Evolutionary conservation across 2,888 invertebrate genomes (phyloP).

Genomic region (Amphiduros pacificus): DNA sequence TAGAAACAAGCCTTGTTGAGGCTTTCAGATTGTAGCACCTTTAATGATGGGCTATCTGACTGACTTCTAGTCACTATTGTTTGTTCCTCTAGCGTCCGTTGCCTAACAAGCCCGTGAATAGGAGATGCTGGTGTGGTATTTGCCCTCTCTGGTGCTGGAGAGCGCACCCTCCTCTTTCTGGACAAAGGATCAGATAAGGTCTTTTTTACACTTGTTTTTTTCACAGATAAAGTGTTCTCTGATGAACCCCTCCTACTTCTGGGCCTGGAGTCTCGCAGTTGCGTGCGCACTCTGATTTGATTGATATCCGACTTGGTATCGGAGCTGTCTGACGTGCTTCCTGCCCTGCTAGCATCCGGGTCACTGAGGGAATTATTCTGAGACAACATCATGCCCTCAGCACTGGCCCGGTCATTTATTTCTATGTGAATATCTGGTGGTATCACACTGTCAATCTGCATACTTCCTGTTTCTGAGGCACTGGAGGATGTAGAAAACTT

Average conservation of each 20-base stretch:
- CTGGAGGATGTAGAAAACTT: too few species aligned
- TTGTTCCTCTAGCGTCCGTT: neutral
- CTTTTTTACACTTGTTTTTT: neutral
- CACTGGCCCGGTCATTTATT: too few species aligned
- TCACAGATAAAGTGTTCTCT: neutral
- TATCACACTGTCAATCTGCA: too few species aligned
- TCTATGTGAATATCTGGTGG: too few species aligned
- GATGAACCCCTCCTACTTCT: neutral
- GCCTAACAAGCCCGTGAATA: neutral
- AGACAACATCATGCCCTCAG: too few species aligned
- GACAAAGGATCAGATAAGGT: slow-evolving; percentile 5
- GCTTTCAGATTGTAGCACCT: slow-evolving; percentile 11
- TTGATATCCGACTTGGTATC: too few species aligned
- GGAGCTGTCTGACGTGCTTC: neutral
- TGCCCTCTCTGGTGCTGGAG: neutral
- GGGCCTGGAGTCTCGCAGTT: neutral
- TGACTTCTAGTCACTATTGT: neutral
- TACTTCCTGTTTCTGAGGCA: too few species aligned
- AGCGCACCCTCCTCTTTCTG: neutral
- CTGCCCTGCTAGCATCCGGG: neutral
- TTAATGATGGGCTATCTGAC: neutral
- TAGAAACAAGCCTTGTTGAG: slow-evolving; percentile 11
- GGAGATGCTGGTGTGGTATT: neutral
- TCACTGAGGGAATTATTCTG: neutral
- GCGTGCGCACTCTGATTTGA: too few species aligned